Evolutionary conservation across 2,888 invertebrate species (phyloP).

Genomic region (Arrhopalites spinosus): DNA sequence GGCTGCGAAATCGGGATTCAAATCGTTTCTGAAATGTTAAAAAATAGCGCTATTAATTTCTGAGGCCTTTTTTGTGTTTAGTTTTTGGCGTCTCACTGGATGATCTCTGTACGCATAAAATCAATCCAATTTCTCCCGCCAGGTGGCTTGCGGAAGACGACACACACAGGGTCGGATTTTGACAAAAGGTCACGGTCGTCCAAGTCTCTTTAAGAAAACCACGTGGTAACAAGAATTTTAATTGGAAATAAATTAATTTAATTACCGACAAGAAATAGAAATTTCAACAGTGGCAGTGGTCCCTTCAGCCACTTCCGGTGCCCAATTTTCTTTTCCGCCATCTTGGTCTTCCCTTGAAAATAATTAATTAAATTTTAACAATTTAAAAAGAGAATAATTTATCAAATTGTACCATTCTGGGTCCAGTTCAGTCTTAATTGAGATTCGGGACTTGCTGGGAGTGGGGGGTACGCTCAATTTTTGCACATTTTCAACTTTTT

Average conservation of each 20-base stretch:
- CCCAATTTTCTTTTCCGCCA: neutral
- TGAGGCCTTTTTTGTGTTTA: neutral
- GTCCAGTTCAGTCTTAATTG: too few relatives aligned
- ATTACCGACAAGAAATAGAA: conserved; percentile 59
- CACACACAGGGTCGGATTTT: conserved; percentile 65
- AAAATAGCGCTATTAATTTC: conserved; percentile 25
- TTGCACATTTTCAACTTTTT: too few relatives aligned
- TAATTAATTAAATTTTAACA: too few relatives aligned
- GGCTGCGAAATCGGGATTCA: conserved; percentile 63
- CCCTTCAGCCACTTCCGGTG: conserved; percentile 58
- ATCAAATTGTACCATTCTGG: too few relatives aligned
- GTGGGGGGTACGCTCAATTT: too few relatives aligned
- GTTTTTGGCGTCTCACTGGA: conserved; percentile 49
- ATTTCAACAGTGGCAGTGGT: conserved; percentile 60
- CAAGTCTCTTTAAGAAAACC: neutral
- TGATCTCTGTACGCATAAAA: conserved; percentile 60
- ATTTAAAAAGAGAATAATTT: too few relatives aligned
- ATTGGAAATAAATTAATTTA: too few relatives aligned
- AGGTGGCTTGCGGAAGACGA: conserved; percentile 58
- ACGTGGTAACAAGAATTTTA: neutral
- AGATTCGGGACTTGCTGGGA: too few relatives aligned
- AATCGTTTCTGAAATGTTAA: conserved; percentile 57
- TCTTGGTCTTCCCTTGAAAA: neutral
- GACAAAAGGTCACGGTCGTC: conserved; percentile 58
- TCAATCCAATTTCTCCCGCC: conserved; percentile 58